Conservation (phyloP, 2,797 vertebrate species). For the Gadopsis bispinosus region DNA sequence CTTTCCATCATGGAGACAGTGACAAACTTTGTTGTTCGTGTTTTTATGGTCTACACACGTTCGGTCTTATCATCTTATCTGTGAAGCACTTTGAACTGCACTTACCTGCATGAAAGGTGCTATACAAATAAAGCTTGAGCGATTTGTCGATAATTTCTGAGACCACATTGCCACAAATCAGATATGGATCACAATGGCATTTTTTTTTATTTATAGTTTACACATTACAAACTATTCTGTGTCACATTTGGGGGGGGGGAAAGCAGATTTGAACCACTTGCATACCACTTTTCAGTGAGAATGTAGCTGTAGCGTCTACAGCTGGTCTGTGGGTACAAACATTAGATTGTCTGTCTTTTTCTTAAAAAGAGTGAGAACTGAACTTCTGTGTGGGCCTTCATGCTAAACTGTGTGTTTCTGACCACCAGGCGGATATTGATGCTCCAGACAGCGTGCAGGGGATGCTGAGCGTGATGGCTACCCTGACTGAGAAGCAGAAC, state of each 20-base stretch:
- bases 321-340: background rate
- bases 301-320: background rate
- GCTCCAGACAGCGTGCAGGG: constrained; percentile 56
- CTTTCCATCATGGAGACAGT: background rate
- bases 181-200: background rate
- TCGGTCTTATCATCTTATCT: no score
- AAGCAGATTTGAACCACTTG: background rate
- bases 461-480: constrained; percentile 56
- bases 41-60: no score
- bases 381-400: background rate
- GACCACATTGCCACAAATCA: background rate
- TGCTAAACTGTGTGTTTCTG: constrained; percentile 31
- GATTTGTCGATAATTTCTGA: no score
- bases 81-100: no score
- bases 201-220: background rate
- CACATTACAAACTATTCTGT: background rate
- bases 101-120: no score
- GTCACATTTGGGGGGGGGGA: background rate
- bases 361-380: background rate
- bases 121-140: no score
- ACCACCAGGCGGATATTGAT: constrained; percentile 65
- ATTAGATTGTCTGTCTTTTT: background rate
- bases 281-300: background rate
- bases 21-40: no score
- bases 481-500: constrained; percentile 63